Conservation (phyloP, 2,797 vertebrate genomes). For the Acrocephalus scirpaceus region DNA sequence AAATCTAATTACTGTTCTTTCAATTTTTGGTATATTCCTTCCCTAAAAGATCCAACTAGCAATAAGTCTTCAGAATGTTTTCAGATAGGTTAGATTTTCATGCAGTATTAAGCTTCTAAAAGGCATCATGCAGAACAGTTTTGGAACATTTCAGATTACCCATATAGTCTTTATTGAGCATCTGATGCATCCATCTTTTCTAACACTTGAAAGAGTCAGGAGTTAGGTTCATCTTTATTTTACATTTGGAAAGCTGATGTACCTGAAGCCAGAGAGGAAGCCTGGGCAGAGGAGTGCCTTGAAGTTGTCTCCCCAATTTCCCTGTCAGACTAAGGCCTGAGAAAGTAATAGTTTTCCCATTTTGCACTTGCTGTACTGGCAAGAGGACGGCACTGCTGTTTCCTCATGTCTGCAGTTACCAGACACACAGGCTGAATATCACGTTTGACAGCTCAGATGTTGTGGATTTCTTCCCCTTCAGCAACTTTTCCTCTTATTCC, state of each 20-base stretch:
- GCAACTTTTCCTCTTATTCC: neutral
- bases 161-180: neutral
- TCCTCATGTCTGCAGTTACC: neutral
- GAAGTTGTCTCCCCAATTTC: neutral
- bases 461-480: neutral
- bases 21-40: neutral
- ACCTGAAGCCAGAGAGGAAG: neutral
- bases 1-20: neutral
- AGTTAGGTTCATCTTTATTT: neutral
- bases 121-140: neutral
- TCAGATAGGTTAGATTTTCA: neutral
- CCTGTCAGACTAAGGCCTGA: neutral
- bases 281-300: neutral
- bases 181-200: neutral
- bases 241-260: neutral
- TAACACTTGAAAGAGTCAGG: neutral
- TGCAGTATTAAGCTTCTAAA: neutral
- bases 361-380: neutral
- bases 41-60: neutral
- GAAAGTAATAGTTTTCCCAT: neutral
- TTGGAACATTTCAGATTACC: neutral
- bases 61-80: neutral
- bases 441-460: neutral
- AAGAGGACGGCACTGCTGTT: neutral
- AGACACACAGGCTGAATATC: neutral